Conservation (phyloP, 92 coral and sea anemone genomes). For the Zoanthus gigantus region DNA sequence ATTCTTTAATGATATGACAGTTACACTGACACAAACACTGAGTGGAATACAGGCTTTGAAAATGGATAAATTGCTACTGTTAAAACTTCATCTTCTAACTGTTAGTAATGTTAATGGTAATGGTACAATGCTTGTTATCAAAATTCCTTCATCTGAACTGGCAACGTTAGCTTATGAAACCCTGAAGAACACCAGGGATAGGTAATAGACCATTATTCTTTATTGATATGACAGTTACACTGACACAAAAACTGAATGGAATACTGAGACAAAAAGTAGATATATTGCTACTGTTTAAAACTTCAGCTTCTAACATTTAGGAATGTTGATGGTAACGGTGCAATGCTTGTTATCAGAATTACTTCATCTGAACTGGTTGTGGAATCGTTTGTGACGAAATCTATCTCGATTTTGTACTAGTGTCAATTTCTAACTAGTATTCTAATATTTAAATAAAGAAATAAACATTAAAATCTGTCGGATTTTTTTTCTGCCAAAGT, state of each 20-base stretch:
- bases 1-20: neutral
- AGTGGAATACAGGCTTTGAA: too few species aligned
- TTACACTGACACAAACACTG: neutral
- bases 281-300: neutral
- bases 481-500: too few species aligned
- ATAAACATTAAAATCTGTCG: too few species aligned
- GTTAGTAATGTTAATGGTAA: conserved; percentile 91
- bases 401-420: too few species aligned
- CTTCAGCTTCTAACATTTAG: conserved; percentile 2
- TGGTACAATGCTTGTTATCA: conserved; percentile 92
- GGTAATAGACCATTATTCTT: conserved; percentile 57
- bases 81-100: too few species aligned
- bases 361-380: conserved; percentile 80
- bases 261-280: neutral
- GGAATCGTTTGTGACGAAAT: too few species aligned
- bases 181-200: conserved; percentile 90
- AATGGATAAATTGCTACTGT: too few species aligned
- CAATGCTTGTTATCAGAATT: conserved; percentile 91
- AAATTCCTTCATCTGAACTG: conserved; percentile 89
- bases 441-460: too few species aligned
- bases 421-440: too few species aligned
- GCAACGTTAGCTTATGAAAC: conserved; percentile 91
- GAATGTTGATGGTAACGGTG: conserved; percentile 89
- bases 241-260: neutral
- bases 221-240: neutral